Conservation (phyloP, 2,113 vertebrate genomes). For the Cervus canadensis region DNA sequence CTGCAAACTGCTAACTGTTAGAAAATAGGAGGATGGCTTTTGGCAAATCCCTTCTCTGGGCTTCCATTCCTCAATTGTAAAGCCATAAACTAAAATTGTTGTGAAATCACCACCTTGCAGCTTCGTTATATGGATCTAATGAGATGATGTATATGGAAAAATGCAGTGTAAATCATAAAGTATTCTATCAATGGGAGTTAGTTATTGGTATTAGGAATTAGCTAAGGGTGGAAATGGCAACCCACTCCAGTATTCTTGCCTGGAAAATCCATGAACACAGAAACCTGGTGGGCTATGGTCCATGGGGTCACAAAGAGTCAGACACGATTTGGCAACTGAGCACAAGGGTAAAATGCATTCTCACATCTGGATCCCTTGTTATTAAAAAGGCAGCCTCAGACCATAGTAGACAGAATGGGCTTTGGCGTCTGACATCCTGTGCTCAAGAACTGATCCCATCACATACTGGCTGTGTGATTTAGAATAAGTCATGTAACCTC, state of each 20-base stretch:
- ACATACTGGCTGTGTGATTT: not conserved
- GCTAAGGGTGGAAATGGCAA: not conserved
- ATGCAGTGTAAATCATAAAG: not conserved
- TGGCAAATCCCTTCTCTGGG: not conserved
- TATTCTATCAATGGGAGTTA: no score
- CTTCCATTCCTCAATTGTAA: not conserved
- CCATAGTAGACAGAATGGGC: not conserved
- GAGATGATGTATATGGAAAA: not conserved
- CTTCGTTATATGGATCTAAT: not conserved
- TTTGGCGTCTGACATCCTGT: not conserved
- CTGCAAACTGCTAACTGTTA: not conserved
- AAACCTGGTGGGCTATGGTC: not conserved
- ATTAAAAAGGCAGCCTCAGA: not conserved
- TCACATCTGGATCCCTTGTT: not conserved
- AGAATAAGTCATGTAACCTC: not conserved
- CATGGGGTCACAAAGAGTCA: not conserved
- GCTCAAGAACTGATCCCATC: not conserved
- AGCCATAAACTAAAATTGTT: not conserved
- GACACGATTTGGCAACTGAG: not conserved
- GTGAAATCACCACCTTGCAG: not conserved
- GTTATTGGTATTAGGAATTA: not conserved
- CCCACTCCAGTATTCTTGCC: not conserved
- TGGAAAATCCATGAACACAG: not conserved
- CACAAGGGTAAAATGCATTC: not conserved
- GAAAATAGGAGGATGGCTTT: not conserved